Evolutionary conservation across 2,888 invertebrate genomes (phyloP).

Genomic region (Gordius sp.): DNA sequence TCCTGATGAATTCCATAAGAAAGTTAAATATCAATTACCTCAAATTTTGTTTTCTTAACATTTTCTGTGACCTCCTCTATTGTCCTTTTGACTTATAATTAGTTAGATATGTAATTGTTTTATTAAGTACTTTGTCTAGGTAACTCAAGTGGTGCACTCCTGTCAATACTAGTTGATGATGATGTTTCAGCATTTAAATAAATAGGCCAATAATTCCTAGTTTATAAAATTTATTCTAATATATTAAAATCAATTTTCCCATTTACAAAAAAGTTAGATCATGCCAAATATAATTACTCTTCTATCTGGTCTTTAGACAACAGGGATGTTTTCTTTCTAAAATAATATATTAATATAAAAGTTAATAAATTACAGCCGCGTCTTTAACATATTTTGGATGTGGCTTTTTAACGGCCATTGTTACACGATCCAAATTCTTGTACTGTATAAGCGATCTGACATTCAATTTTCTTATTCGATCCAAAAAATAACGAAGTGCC

Average conservation of each 20-base stretch:
- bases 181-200: constrained; percentile 81
- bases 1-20: constrained; percentile 11
- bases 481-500: no score
- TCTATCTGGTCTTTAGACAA: constrained; percentile 76
- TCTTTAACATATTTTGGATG: constrained; percentile 91
- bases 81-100: constrained; percentile 47
- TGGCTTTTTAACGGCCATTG: constrained; percentile 52
- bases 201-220: constrained; percentile 52
- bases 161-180: constrained; percentile 72
- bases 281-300: constrained; percentile 34
- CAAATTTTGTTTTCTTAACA: constrained; percentile 63
- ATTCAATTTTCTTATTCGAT: no score
- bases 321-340: constrained; percentile 66
- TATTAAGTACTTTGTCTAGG: constrained; percentile 27
- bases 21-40: constrained; percentile 28
- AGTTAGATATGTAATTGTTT: not conserved
- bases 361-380: constrained; percentile 49
- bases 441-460: no score
- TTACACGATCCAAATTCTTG: no score
- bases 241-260: no score
- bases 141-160: constrained; percentile 80
- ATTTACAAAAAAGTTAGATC: no score
- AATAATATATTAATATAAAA: constrained; percentile 20
- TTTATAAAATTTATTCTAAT: not conserved
- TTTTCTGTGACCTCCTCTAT: constrained; percentile 41